These are phyloP conservation scores for Sialis fuliginosa DNA, from an alignment of 2,888 invertebrate genomes.

Conservation along the genomic window DNA sequence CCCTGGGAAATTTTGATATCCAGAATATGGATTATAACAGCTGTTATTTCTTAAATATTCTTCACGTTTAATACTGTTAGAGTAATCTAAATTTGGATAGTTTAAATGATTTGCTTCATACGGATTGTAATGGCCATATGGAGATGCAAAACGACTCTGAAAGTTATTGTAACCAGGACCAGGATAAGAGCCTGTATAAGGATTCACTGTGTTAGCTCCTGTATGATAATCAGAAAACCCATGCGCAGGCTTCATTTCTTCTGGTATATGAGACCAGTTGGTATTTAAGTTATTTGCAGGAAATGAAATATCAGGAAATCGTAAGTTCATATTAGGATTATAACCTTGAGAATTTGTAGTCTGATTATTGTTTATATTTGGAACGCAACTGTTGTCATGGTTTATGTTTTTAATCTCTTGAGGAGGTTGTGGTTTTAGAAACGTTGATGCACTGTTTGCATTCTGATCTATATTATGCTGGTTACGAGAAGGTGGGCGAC, in stretches of 20 bases:
- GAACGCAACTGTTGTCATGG: conserved; percentile 27
- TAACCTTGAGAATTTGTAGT: conserved; percentile 19
- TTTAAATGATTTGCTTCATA: conserved; percentile 28
- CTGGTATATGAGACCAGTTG: conserved; percentile 23
- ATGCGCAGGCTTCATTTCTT: conserved; percentile 25
- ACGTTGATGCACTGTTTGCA: conserved; percentile 27
- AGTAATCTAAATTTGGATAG: conserved; percentile 22
- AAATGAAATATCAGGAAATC: conserved; percentile 6
- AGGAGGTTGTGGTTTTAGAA: conserved; percentile 44
- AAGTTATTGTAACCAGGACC: conserved; percentile 9
- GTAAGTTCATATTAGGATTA: conserved; percentile 14
- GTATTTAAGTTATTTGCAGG: conserved; percentile 4
- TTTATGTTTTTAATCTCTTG: conserved; percentile 11
- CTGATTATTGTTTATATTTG: conserved; percentile 22
- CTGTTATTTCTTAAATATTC: conserved; percentile 31
- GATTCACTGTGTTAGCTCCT: conserved; percentile 25
- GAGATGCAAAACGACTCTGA: conserved; percentile 18
- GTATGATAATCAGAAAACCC: conserved; percentile 26
- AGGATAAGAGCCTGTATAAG: conserved; percentile 11
- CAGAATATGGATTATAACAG: conserved; percentile 32
- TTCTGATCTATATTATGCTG: conserved; percentile 26
- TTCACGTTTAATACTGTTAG: conserved; percentile 32
- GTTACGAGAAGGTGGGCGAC: conserved; percentile 41
- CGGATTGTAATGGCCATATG: conserved; percentile 33
- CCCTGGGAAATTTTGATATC: conserved; percentile 37